Percentiles rank a stretch among this genome's conserved stretches.
Conservation (phyloP, 2,888 invertebrate genomes). For the Tuberolachnus salignus region DNA sequence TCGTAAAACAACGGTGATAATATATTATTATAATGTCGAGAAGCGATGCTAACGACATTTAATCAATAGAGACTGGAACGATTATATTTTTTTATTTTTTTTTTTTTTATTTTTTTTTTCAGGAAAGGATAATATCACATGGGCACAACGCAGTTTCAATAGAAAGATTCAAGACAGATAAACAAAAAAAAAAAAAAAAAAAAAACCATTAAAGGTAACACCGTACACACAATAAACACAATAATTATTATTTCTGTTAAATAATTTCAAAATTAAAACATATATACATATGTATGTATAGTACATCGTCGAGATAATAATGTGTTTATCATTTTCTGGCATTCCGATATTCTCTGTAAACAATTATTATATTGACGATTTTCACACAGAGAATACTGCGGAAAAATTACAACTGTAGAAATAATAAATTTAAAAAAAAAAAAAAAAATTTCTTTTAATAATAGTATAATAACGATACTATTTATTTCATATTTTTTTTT, state of each 20-base stretch:
- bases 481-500: too few species aligned
- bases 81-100: too few species aligned
- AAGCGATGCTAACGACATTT: constrained; percentile 39
- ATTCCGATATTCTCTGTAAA: constrained; percentile 17
- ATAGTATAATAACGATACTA: too few species aligned
- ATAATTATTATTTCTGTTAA: too few species aligned
- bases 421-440: too few species aligned
- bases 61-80: constrained; percentile 45
- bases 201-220: constrained; percentile 51
- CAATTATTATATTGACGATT: neutral
- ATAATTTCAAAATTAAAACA: too few species aligned
- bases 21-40: neutral
- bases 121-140: constrained; percentile 57
- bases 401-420: neutral
- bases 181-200: too few species aligned
- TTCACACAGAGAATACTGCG: constrained; percentile 16
- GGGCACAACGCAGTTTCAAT: constrained; percentile 58
- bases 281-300: neutral
- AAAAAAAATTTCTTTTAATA: too few species aligned
- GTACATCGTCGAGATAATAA: constrained; percentile 7
- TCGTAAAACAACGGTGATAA: too few species aligned
- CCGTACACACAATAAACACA: constrained; percentile 55
- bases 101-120: neutral
- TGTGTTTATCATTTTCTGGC: constrained; percentile 40
- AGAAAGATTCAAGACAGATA: constrained; percentile 55